Percentiles rank a stretch among this genome's conserved stretches.
These are phyloP conservation scores for Diplogasteroides magnus DNA, from an alignment of 1,140 invertebrate genomes.

Conservation along the genomic window DNA sequence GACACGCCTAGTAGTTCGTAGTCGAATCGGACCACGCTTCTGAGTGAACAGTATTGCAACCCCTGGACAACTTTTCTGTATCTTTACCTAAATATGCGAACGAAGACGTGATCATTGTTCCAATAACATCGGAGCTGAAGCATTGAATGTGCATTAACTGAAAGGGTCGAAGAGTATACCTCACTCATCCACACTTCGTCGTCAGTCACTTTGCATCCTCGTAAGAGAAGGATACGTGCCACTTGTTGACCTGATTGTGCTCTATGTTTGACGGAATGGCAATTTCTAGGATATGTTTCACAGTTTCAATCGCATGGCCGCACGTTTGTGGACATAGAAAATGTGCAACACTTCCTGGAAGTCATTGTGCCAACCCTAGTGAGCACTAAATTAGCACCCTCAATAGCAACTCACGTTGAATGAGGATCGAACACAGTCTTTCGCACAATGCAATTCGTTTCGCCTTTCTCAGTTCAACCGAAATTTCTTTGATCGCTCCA, in stretches of 20 bases:
- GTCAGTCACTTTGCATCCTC: not conserved
- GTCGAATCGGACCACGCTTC: not conserved
- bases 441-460: not conserved
- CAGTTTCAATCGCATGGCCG: too few relatives aligned
- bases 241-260: not conserved
- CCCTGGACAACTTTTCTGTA: too few relatives aligned
- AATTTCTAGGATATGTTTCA: too few relatives aligned
- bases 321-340: too few relatives aligned
- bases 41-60: too few relatives aligned
- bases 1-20: not conserved
- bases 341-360: too few relatives aligned
- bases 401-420: too few relatives aligned
- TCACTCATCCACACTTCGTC: not conserved
- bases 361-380: too few relatives aligned
- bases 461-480: not conserved
- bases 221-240: not conserved
- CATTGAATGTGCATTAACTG: too few relatives aligned
- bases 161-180: not conserved
- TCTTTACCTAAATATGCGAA: not conserved
- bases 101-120: not conserved
- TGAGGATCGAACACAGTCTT: not conserved
- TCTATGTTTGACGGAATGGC: not conserved
- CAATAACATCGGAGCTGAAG: not conserved
- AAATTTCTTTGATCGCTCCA: not conserved
- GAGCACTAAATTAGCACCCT: too few relatives aligned